Conservation (phyloP, 2,797 vertebrate species). For the Scolopax rusticola region DNA sequence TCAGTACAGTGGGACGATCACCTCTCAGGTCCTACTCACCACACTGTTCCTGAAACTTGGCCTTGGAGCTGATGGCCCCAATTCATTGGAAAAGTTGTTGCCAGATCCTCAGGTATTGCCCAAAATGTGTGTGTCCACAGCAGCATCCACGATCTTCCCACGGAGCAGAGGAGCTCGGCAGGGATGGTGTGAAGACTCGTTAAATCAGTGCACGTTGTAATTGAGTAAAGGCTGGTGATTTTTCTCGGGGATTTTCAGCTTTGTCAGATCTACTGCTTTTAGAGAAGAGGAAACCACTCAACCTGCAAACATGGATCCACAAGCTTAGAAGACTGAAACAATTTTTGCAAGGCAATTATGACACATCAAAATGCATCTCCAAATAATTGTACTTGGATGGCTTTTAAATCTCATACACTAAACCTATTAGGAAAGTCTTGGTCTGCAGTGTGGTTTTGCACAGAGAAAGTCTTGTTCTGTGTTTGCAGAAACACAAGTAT, state of each 20-base stretch:
- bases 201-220: fast-evolving
- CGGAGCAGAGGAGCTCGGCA: background rate
- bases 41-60: background rate
- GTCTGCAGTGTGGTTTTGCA: background rate
- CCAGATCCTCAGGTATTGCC: background rate
- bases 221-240: fast-evolving
- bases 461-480: background rate
- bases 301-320: fast-evolving
- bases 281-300: background rate
- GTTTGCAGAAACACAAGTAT: background rate
- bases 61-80: background rate
- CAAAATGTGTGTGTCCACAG: fast-evolving
- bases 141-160: fast-evolving
- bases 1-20: too few species aligned
- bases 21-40: too few species aligned
- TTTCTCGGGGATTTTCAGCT: fast-evolving
- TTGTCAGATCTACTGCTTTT: background rate
- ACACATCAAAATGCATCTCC: fast-evolving
- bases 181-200: fast-evolving
- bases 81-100: background rate
- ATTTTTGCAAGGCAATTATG: background rate
- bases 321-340: background rate
- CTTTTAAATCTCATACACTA: background rate
- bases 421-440: background rate
- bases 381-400: background rate